These are phyloP conservation scores for Pachyrhynchus sulphureomaculatus DNA, from an alignment of 1,140 invertebrate genomes.

Conservation along the genomic window DNA sequence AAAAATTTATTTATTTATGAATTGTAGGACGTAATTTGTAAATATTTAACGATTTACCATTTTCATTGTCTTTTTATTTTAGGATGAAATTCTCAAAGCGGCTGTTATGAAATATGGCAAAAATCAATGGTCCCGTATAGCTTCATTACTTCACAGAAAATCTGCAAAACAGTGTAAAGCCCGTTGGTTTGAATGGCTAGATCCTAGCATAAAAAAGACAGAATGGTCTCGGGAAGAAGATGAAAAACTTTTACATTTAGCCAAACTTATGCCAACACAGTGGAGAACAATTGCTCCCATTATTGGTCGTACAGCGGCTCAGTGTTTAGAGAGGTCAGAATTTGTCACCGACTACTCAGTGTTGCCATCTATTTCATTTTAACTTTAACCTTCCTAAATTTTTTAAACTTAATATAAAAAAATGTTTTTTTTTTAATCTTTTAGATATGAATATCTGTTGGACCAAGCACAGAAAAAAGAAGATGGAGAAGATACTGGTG, in stretches of 20 bases:
- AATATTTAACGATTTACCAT: not conserved
- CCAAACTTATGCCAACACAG: slow-evolving; percentile 99
- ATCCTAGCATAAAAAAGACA: slow-evolving; percentile 99
- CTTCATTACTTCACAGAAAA: slow-evolving; percentile 96
- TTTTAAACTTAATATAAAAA: no score
- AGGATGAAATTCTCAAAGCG: slow-evolving; percentile 99
- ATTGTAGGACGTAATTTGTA: not conserved
- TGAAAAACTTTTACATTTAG: slow-evolving; percentile 96
- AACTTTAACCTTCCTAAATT: no score
- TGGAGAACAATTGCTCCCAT: slow-evolving; percentile 99
- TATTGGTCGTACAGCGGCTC: slow-evolving; percentile 96
- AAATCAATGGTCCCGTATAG: slow-evolving; percentile 99
- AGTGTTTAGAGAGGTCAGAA: slow-evolving; percentile 80
- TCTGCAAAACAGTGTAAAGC: slow-evolving; percentile 99
- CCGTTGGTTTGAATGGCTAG: slow-evolving; percentile 99
- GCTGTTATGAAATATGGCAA: slow-evolving; percentile 99
- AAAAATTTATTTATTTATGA: not conserved
- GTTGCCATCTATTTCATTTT: not conserved
- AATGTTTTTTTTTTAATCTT: not conserved
- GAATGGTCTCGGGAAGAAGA: slow-evolving; percentile 99
- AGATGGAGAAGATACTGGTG: slow-evolving; percentile 86
- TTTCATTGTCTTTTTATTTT: slow-evolving; percentile 36
- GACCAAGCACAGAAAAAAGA: slow-evolving; percentile 99
- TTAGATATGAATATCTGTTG: slow-evolving; percentile 89
- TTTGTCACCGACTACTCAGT: not conserved